Evolutionary conservation across 2,888 invertebrate genomes (phyloP), one percentile per base, ranked within the genome.

Genomic region (Onchidella celtica): DNA sequence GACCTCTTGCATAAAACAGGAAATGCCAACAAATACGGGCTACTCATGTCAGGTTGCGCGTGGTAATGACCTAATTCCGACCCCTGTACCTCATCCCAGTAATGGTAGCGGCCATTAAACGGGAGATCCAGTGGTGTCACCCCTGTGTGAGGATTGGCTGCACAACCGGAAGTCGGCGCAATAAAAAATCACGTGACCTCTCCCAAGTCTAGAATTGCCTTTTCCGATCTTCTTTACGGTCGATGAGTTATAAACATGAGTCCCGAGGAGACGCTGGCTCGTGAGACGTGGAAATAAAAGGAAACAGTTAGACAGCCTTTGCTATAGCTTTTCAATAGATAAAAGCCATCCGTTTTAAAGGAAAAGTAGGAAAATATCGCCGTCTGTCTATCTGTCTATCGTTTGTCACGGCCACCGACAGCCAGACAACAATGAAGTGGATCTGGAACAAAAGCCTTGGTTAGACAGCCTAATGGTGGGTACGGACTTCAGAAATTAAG

Each of bases 61-160:
- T 65, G 65, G 29, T 65, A 65, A 65, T 65, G 65, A 65, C 65
- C 65, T 65, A 29, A 65, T 65, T 34, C 65, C 34, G 29, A 11
- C 11, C 17, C 32, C 65, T 6, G 14, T 3, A n/a, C 65, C 65
- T 29, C 65, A 65, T 65, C 29, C 32, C 65, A 32, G 32, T 65
- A 65, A 65, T 65, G 65, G 65, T n/a, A 32, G 9, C 65, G 65
- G 32, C 27, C 65, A 65, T 65, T 65, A 65, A 65, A 3, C 9
- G 32, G n/a, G 32, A 65, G 65, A 65, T 65, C 34, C 32, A 32
- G 3, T 27, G 65, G 17, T 27, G 4, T 32, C 17, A 27, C 21
- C 65, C 32, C 6, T 4, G 32, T 65, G 32, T 4, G 6, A 24
- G 29, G 21, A n/a, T 9, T 65, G 65, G 27, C 17, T 11, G 65